phyloP scores from a whole-genome alignment of 2,113 vertebrate species.

The Motacilla alba region DNA sequence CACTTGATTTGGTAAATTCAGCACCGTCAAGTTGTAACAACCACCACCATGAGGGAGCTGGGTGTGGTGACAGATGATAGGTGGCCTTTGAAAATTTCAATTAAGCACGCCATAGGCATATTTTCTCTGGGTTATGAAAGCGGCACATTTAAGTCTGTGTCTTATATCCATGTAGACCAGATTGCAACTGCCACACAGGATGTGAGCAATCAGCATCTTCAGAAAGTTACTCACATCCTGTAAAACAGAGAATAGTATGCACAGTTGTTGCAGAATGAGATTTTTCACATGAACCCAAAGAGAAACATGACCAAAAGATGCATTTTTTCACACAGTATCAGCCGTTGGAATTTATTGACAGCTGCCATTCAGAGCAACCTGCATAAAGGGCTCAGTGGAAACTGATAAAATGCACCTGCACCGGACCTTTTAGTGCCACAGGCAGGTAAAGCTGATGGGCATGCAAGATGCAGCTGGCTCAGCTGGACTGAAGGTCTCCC shows the following conservation, averaged over 20 bases:
- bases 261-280: neutral
- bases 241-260: neutral
- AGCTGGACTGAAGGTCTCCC: neutral
- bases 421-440: neutral
- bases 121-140: neutral
- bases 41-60: slow-evolving; percentile 34
- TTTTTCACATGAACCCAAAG: neutral
- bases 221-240: neutral
- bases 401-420: neutral
- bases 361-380: neutral
- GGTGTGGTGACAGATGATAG: neutral
- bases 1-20: slow-evolving; percentile 75
- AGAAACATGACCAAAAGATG: neutral
- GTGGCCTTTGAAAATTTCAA: neutral
- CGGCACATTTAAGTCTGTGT: neutral
- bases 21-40: slow-evolving; percentile 70
- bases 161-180: neutral
- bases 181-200: neutral
- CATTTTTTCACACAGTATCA: neutral
- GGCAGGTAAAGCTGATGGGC: neutral
- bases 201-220: neutral
- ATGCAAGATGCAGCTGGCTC: neutral
- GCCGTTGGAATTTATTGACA: neutral
- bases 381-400: neutral
- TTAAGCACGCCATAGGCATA: neutral